phyloP scores from a whole-genome alignment of 2,113 vertebrate species.

The Anhinga rufa region DNA sequence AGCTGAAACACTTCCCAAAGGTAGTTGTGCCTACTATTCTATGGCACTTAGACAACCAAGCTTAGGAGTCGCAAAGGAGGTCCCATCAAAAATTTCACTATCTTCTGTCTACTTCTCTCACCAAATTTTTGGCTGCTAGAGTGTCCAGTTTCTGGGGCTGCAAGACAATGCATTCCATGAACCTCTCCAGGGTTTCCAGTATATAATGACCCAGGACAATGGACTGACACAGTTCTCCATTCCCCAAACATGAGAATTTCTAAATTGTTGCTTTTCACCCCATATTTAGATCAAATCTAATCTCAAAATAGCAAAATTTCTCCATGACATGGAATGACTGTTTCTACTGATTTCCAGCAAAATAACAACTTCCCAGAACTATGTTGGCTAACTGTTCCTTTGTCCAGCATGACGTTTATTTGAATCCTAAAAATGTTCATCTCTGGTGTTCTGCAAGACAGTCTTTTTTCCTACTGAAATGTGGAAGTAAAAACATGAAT shows the following conservation, averaged over 20 bases:
- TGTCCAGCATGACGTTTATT: neutral
- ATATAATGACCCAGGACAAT: neutral
- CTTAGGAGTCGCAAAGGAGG: neutral
- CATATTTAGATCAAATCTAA: neutral
- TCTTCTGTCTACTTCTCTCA: neutral
- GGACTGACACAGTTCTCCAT: neutral
- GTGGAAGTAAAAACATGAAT: neutral
- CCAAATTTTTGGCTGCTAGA: neutral
- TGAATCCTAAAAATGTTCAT: neutral
- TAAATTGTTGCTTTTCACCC: neutral
- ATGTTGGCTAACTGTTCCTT: neutral
- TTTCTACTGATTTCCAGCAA: neutral
- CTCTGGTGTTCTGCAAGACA: neutral
- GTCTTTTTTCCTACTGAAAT: neutral
- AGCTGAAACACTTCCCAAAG: neutral
- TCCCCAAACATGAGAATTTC: neutral
- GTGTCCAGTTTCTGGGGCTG: neutral
- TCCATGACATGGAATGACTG: accelerated
- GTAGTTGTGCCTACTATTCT: neutral
- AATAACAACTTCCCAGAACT: neutral
- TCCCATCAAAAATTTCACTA: neutral
- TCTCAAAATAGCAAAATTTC: neutral
- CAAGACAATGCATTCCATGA: neutral
- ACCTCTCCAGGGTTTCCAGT: neutral
- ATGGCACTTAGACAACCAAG: neutral